Conservation (phyloP, 2,113 vertebrate species). For the Notothenia coriiceps region DNA sequence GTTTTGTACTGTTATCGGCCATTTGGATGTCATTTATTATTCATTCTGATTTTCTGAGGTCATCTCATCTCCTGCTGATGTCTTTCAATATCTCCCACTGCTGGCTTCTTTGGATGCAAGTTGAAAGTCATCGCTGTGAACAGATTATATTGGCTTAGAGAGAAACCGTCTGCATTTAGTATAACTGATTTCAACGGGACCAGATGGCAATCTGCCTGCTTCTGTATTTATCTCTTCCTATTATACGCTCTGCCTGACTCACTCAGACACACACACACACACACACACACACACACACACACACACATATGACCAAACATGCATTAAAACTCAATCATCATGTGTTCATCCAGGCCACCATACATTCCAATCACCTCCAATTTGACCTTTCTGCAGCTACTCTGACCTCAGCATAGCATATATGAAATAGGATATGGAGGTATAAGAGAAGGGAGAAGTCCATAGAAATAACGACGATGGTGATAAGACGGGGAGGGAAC, state of each 20-base stretch:
- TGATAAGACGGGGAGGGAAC: conserved; percentile 20
- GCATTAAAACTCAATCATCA: conserved; percentile 9
- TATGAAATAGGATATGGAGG: conserved; percentile 1
- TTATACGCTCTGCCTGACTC: conserved; percentile 49
- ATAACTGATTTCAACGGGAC: conserved; percentile 51
- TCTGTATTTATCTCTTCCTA: conserved; percentile 53
- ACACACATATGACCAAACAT: conserved; percentile 10
- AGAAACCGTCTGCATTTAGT: conserved; percentile 50
- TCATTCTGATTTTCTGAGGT: conserved; percentile 2
- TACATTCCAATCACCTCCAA: background rate
- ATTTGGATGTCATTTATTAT: background rate
- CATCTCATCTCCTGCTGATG: background rate
- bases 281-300: conserved; percentile 15
- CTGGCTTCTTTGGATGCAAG: conserved; percentile 23
- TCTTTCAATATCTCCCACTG: background rate
- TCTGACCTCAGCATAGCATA: conserved; percentile 31
- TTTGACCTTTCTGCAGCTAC: conserved; percentile 4
- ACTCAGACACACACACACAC: conserved; percentile 17
- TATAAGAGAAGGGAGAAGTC: background rate
- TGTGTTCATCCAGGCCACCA: background rate
- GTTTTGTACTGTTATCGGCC: background rate
- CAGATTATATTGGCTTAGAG: conserved; percentile 51
- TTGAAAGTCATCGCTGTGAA: conserved; percentile 34
- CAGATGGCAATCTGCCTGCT: conserved; percentile 66
- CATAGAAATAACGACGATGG: conserved; percentile 13